These are phyloP conservation scores for Rallus limicola DNA, from an alignment of 2,113 vertebrate species.

Conservation along the genomic window DNA sequence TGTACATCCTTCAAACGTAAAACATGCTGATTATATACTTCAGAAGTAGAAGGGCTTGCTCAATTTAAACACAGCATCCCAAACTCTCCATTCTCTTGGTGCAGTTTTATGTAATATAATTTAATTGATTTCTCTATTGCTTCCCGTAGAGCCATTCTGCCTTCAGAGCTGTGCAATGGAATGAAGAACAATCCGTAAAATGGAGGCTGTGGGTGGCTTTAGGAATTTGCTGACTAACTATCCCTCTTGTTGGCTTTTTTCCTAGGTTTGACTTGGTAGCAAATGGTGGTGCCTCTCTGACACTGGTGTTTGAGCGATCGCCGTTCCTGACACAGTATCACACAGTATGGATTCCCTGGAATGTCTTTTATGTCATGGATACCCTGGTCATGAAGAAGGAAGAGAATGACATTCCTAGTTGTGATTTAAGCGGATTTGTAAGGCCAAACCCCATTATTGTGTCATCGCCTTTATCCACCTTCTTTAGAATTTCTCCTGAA, in stretches of 20 bases:
- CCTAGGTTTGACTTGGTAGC: slow-evolving; percentile 95
- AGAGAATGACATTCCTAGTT: slow-evolving; percentile 93
- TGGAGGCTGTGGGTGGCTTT: not conserved
- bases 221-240: not conserved
- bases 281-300: slow-evolving; percentile 92
- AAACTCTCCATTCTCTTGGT: not conserved
- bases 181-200: slow-evolving; percentile 6
- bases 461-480: slow-evolving; percentile 91
- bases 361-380: slow-evolving; percentile 96
- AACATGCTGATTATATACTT: not conserved
- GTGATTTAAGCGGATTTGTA: slow-evolving; percentile 91
- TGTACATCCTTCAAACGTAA: not conserved
- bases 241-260: not conserved
- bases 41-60: not conserved
- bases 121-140: slow-evolving; percentile 28
- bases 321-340: slow-evolving; percentile 90
- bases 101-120: not conserved
- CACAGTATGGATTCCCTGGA: slow-evolving; percentile 97
- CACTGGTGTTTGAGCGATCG: slow-evolving; percentile 90
- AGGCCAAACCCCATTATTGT: slow-evolving; percentile 90
- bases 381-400: slow-evolving; percentile 97
- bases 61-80: not conserved
- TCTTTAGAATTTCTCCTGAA: slow-evolving; percentile 92
- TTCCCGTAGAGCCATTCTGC: not conserved
- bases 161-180: not conserved